A percentile compares a stretch with the other conserved stretches of the same genome.
phyloP scores from a whole-genome alignment of 1,140 invertebrate genomes.

The Drosophila ercepeae region DNA sequence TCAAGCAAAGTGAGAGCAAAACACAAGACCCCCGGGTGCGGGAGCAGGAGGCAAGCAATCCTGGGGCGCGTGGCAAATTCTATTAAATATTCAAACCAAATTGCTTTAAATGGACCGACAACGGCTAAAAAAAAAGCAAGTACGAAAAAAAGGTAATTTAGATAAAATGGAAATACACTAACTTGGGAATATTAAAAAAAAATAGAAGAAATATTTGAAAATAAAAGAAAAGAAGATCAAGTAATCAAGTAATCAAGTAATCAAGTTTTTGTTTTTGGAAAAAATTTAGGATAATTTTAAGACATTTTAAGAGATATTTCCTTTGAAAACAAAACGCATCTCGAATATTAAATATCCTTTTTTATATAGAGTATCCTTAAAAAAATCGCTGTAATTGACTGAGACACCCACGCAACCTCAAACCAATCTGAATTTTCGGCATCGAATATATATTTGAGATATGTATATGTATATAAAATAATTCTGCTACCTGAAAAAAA shows the following conservation, averaged over 20 bases:
- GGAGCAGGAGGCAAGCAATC: slow-evolving; percentile 2
- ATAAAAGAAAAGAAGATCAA: too few relatives aligned
- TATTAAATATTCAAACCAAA: slow-evolving; percentile 70
- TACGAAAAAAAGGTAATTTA: not conserved
- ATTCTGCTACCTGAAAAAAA: slow-evolving; percentile 21
- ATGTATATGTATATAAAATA: not conserved
- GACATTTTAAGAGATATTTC: not conserved
- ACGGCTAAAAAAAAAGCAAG: not conserved
- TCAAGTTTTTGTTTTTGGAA: too few relatives aligned
- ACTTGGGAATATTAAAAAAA: not conserved
- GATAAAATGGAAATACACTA: not conserved
- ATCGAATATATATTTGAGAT: not conserved
- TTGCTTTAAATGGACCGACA: slow-evolving; percentile 37
- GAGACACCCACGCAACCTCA: slow-evolving; percentile 23
- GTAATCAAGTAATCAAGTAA: too few relatives aligned
- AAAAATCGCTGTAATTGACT: slow-evolving; percentile 61
- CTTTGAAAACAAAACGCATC: not conserved
- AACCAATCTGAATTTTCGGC: slow-evolving; percentile 4
- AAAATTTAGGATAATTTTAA: too few relatives aligned
- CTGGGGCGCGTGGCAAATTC: slow-evolving; percentile 63
- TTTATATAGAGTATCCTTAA: not conserved
- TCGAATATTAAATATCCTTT: not conserved
- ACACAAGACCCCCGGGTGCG: not conserved
- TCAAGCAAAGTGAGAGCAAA: slow-evolving; percentile 14
- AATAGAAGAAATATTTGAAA: not conserved